Evolutionary conservation across 2,113 vertebrate species (phyloP), one percentile per base, ranked within the genome.

Genomic region (Mellivora capensis): DNA sequence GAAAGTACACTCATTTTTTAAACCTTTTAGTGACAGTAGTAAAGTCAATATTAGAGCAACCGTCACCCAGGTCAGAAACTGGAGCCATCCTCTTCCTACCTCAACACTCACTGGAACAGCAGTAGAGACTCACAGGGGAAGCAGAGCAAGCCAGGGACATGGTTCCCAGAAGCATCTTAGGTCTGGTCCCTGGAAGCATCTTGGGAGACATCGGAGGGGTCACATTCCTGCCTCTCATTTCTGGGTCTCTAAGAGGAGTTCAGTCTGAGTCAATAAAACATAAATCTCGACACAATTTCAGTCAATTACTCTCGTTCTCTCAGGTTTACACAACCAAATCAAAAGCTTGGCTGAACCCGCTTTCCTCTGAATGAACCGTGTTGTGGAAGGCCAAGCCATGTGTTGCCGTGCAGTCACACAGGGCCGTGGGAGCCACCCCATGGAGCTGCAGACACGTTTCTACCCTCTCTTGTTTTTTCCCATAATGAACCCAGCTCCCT

Each of bases 351-450:
- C 71, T 25, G 23, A 27, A 7, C 47, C 34, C 21, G 13, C n/a
- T 20, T 54, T 21, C 52, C 57, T n/a, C 4, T 2, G 15, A 23
- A 27, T 5, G 57, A 52, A 18, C 21, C 0, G 21, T 25, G 11
- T 0, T 7, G 37, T 6, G 61, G 49, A 31, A 27, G 2, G 7
- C 12, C 14, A 13, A 10, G 42, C 12, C 2, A 20, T 0, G 4
- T 1, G 31, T 21, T 3, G n/a, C 5, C 5, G 9, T 2, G 42
- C 0, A 3, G 20, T 25, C 34, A 0, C 20, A 21, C 12, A 17
- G 15, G 47, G 61, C 0, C 0, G 11, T 3, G 1, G n/a, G 0
- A 2, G 57, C 29, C 23, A 8, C 84, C 31, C 6, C 39, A 1
- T 2, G 8, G 14, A 42, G 59, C 37, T 62, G 42, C 6, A 0